Evolutionary conservation across 92 coral and sea anemone species (phyloP), one percentile per base, ranked within the genome.

Genomic region (Heteractis magnifica): DNA sequence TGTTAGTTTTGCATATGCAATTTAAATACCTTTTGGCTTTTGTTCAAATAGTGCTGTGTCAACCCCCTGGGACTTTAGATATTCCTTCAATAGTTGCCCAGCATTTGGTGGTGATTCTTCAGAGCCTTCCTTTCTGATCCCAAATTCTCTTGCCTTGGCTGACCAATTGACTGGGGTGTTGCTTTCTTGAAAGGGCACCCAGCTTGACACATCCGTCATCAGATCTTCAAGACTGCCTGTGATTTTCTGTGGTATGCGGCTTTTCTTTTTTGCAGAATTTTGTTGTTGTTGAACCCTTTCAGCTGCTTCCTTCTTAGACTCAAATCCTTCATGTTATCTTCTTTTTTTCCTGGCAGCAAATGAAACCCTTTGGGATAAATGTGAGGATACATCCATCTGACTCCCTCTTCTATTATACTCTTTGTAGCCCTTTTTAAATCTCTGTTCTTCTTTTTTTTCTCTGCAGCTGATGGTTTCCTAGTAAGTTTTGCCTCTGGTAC

Each of bases 81-180:
- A 86, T 34, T 81, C 82, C 50, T 86, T 81, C 49, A 81, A 50
- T 3, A 81, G 70, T 44, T 82, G 86, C 5, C 83, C 90, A 15
- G 77, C 82, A 81, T 82, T 81, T 19, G 83, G 72, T 15, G 90
- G 83, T 16, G 82, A 62, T 26, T 34, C 8, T 5, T 76, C 53
- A n/a, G 77, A 52, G 12, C 87, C 87, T 51, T 13, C n/a, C 6
- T 58, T 78, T 71, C 68, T 65, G 16, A 83, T 79, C 16, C 77
- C 71, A 75, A 77, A 88, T 8, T 71, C 52, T 64, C 72, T 48
- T 79, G 65, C 81, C 26, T 74, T 53, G 13, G 52, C 58, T 81
- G 77, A 51, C 80, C 80, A 77, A 23, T 77, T 77, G 80, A 77
- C 51, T 62, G 80, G 10, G 6, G 0, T 77, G 15, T 77, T 6